A percentile compares a stretch with the other conserved stretches of the same genome.
phyloP scores from a whole-genome alignment of 2,888 invertebrate species.

The Gortyna flavago region DNA sequence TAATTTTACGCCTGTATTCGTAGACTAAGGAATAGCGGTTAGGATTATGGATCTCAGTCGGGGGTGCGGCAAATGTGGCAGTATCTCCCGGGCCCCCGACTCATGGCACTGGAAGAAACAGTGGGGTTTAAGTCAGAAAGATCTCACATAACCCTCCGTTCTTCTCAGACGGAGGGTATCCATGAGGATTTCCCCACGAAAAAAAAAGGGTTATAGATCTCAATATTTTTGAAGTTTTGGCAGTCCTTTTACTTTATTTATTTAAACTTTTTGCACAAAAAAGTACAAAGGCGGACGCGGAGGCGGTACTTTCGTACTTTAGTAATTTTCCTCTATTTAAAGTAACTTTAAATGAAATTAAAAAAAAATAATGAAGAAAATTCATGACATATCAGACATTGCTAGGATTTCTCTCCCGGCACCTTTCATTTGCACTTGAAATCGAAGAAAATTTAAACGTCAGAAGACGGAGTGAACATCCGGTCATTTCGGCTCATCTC shows the following conservation, averaged over 20 bases:
- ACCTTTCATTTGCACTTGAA: neutral
- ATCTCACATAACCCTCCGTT: no score
- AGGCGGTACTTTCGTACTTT: no score
- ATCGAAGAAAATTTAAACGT: neutral
- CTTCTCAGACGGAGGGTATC: no score
- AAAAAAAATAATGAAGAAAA: no score
- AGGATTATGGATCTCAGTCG: constrained; percentile 8
- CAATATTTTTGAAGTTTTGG: neutral
- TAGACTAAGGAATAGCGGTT: neutral
- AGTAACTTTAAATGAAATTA: neutral
- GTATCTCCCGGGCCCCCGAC: neutral
- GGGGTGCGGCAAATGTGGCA: neutral
- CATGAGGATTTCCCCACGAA: no score
- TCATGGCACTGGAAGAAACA: neutral
- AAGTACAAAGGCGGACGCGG: no score
- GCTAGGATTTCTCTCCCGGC: neutral
- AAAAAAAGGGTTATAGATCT: neutral
- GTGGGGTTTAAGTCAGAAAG: no score
- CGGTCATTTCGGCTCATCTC: no score
- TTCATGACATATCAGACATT: neutral
- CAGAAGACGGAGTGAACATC: neutral
- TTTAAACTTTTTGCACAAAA: no score
- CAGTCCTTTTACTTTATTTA: neutral
- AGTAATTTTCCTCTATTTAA: neutral
- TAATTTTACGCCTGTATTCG: neutral